phyloP scores from a whole-genome alignment of 2,113 vertebrate species.

The Megalops atlanticus region DNA sequence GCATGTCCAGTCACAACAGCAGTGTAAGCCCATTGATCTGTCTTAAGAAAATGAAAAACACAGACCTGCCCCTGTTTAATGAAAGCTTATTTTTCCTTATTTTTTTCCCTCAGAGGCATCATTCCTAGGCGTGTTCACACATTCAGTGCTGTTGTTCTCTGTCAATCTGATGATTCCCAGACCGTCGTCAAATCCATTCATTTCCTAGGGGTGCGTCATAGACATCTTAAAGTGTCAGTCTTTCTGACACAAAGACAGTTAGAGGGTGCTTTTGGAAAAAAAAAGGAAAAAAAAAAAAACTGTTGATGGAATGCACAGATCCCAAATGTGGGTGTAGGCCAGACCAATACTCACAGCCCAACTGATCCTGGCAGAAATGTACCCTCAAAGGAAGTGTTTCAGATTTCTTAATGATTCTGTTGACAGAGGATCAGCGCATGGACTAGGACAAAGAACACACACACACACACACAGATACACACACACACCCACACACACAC shows the following conservation, averaged over 20 bases:
- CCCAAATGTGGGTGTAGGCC: not conserved
- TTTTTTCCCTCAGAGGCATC: constrained; percentile 15
- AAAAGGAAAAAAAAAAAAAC: no score
- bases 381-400: constrained; percentile 14
- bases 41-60: constrained; percentile 28
- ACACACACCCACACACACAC: no score
- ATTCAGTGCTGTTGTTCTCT: not conserved
- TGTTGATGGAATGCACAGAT: not conserved
- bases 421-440: constrained; percentile 6
- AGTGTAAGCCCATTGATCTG: constrained; percentile 22
- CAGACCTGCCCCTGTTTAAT: constrained; percentile 25
- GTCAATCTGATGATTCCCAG: constrained; percentile 14
- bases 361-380: not conserved
- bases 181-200: not conserved
- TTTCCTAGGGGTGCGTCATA: not conserved
- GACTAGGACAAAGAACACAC: not conserved
- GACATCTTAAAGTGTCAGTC: not conserved
- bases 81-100: not conserved
- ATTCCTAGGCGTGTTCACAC: constrained; percentile 16
- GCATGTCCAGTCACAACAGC: constrained; percentile 22
- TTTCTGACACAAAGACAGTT: not conserved
- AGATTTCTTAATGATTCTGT: constrained; percentile 16
- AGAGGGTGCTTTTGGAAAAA: not conserved
- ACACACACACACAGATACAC: not conserved
- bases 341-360: not conserved